phyloP scores from a whole-genome alignment of 2,888 invertebrate genomes.

The Melinaea marsaeus region DNA sequence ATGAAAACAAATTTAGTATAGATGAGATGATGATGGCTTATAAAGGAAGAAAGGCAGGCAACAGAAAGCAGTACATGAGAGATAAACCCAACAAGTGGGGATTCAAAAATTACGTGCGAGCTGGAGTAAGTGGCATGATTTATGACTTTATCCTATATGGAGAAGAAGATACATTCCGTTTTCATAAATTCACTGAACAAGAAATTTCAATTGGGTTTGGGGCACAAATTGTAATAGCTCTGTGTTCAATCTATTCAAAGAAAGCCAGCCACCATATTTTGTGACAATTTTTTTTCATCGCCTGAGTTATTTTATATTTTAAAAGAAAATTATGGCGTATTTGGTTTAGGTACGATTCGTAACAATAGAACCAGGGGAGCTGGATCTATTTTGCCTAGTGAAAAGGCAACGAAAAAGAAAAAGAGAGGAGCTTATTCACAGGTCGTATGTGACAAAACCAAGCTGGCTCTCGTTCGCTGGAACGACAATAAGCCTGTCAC shows the following conservation, averaged over 20 bases:
- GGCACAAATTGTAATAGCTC: slow-evolving; percentile 38
- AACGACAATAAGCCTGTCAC: slow-evolving; percentile 37
- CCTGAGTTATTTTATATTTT: slow-evolving; percentile 27
- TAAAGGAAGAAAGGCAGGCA: slow-evolving; percentile 43
- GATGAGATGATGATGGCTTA: slow-evolving; percentile 49
- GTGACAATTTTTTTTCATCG: slow-evolving; percentile 30
- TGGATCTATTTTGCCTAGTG: slow-evolving; percentile 29
- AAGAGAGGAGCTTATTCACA: slow-evolving; percentile 27
- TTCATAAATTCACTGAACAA: slow-evolving; percentile 33
- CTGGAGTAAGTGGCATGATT: slow-evolving; percentile 45
- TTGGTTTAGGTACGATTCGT: slow-evolving; percentile 28
- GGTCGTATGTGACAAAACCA: slow-evolving; percentile 25
- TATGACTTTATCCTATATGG: slow-evolving; percentile 46
- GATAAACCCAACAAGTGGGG: slow-evolving; percentile 38
- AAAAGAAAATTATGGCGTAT: slow-evolving; percentile 29
- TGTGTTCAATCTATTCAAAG: slow-evolving; percentile 21
- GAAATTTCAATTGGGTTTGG: slow-evolving; percentile 39
- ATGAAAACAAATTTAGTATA: slow-evolving; percentile 36
- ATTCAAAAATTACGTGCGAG: slow-evolving; percentile 40
- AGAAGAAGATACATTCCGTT: slow-evolving; percentile 41
- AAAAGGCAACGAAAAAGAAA: slow-evolving; percentile 36
- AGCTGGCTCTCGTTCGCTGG: slow-evolving; percentile 30
- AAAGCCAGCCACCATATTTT: slow-evolving; percentile 23
- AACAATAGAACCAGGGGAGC: slow-evolving; percentile 24
- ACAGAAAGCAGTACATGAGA: slow-evolving; percentile 40